Evolutionary conservation across 2,797 vertebrate species (phyloP).

Genomic region (Acropternis orthonyx): DNA sequence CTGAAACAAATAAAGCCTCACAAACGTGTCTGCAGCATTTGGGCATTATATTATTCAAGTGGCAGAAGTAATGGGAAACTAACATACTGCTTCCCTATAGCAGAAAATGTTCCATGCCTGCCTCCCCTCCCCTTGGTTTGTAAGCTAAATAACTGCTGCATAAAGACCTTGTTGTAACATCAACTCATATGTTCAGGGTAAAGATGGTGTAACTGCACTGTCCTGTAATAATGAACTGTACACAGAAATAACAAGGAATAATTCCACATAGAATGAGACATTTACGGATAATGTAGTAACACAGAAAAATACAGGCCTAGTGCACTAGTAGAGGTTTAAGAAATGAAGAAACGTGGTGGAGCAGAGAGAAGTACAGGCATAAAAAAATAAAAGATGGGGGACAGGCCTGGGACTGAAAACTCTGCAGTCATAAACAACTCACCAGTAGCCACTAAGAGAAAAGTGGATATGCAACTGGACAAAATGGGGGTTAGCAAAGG

Average conservation of each 20-base stretch:
- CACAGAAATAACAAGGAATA: neutral
- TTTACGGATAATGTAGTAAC: neutral
- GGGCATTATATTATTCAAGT: neutral
- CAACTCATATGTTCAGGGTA: neutral
- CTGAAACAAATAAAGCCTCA: slow-evolving; percentile 20
- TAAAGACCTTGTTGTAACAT: neutral
- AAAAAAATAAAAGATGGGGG: neutral
- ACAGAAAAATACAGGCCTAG: neutral
- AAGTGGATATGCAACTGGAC: neutral
- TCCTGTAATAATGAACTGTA: neutral
- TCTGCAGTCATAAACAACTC: neutral
- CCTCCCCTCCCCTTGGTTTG: rapidly evolving
- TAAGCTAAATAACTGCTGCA: neutral
- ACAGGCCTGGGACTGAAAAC: neutral
- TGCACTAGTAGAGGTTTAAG: neutral
- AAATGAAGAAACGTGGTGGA: neutral
- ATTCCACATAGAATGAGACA: neutral
- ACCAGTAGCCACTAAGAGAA: neutral
- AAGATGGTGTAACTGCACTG: neutral
- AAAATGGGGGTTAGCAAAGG: neutral
- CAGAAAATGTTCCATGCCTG: neutral
- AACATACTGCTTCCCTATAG: neutral
- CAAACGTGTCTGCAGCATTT: neutral
- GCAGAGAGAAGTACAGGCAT: neutral
- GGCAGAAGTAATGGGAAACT: neutral